Base-by-base conservation (phyloP, 1,140 invertebrate genomes). In the Drosophila kurseongensis region DNA sequence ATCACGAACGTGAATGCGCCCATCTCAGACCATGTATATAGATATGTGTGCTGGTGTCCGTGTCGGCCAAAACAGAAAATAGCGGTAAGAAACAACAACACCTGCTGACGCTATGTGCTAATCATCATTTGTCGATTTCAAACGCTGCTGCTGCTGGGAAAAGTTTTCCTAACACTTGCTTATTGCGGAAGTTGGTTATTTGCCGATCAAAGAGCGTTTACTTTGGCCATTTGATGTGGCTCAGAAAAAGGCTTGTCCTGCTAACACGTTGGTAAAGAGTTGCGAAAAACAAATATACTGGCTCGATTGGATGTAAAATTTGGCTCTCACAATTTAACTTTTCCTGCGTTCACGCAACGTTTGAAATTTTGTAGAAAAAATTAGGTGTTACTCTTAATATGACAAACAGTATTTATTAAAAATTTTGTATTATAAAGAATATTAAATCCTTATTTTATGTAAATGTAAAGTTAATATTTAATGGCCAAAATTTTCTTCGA, bases 1-100 rank as follows among this genome's bases (percentile, higher is more conserved):
- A 86, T 88, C 83, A 86, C 83, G 79, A 83, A 86, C 75, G 16
- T 69, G 77, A 75, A 57, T 76, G 73, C 62, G 56, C 63, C 75
- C 75, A 77, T 69, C 63, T 54, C 62, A 50, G 45, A 48, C 60
- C 60, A 63, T 36, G 47, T 18, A 41, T 13, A 3, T 47, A 12
- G 60, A 56, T 68, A 54, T 45, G n/a, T 74, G 68, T 52, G 48
- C 38, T 41, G 50, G 29, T 59, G 38, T 44, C 29, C 2, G 50
- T 71, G 52, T 71, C 61, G 63, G 75, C 79, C 79, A 76, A 86
- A 86, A 86, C 78, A 57, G 13, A 75, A 74, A 74, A 75, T 57
- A 55, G 65, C 75, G 83, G 36, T 48, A 63, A 50, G 61, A 54
- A 16, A 52, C 47, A 44, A 32, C 27, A 51, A 47, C 29, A 56